Evolutionary conservation across 2,113 vertebrate genomes (phyloP).

Genomic region (Passer domesticus): DNA sequence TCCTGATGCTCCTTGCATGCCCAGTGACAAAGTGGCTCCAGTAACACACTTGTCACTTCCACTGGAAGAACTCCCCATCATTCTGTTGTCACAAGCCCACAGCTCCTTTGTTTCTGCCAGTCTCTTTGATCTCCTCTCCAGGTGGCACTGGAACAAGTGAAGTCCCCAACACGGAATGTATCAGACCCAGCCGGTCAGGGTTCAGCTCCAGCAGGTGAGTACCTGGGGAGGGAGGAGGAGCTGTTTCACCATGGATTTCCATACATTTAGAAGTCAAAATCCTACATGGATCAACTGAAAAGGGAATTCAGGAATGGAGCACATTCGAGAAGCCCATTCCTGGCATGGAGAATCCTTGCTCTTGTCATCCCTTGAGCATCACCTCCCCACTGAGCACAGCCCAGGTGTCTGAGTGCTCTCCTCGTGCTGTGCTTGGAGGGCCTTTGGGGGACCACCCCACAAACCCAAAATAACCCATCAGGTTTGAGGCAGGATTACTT

Average conservation of each 20-base stretch:
- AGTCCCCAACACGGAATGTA: fast-evolving
- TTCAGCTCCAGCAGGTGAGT: neutral
- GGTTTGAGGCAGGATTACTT: neutral
- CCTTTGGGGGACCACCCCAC: neutral
- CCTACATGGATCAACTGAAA: neutral
- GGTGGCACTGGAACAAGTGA: neutral
- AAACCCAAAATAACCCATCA: neutral
- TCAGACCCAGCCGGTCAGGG: neutral
- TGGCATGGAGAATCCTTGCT: neutral
- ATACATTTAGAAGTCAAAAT: neutral
- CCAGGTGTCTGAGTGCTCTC: neutral
- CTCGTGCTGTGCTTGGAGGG: fast-evolving
- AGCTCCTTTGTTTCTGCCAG: neutral
- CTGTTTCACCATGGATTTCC: neutral
- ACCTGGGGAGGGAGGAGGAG: neutral
- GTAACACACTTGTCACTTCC: neutral
- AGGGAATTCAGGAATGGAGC: neutral
- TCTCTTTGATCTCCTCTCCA: neutral
- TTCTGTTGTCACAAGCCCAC: neutral
- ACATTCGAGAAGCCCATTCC: neutral
- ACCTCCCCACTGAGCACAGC: neutral
- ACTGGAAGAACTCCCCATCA: neutral
- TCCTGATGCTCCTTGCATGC: neutral
- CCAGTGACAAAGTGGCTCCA: neutral
- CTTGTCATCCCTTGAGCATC: neutral